A percentile compares a stretch with the other conserved stretches of the same genome.
These are phyloP conservation scores for Hemitrygon akajei DNA, from an alignment of 2,797 vertebrate species.

Conservation along the genomic window DNA sequence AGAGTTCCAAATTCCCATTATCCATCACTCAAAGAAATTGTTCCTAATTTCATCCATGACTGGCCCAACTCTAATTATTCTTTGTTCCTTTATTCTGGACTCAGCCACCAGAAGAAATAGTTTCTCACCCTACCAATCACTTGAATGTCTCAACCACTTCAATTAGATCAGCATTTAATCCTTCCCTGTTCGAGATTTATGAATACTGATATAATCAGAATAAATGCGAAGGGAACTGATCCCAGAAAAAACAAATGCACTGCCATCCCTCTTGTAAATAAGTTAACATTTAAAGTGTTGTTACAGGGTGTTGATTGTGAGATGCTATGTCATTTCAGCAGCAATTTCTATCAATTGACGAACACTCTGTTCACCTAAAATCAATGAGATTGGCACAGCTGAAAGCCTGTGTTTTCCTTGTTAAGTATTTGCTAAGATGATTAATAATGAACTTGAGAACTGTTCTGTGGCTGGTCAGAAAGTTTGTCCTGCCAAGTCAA, in stretches of 20 bases:
- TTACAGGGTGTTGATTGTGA: not conserved
- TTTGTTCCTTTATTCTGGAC: not conserved
- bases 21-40: not conserved
- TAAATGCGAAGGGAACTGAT: not conserved
- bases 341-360: constrained; percentile 1
- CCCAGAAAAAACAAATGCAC: not conserved
- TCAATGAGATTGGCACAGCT: not conserved
- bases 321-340: not conserved
- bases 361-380: not conserved
- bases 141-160: not conserved
- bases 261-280: not conserved
- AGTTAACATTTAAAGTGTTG: not conserved
- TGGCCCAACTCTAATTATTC: not conserved
- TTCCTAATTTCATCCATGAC: not conserved
- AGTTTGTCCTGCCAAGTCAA: not conserved
- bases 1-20: not conserved
- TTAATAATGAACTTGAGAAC: not conserved
- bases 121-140: not conserved
- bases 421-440: not conserved
- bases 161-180: not conserved
- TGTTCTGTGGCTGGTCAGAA: not conserved
- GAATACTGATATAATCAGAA: not conserved
- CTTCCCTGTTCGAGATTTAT: too few species aligned
- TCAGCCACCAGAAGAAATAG: not conserved
- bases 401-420: not conserved